These are phyloP conservation scores for Astur gentilis DNA, from an alignment of 2,113 vertebrate species.

Conservation along the genomic window DNA sequence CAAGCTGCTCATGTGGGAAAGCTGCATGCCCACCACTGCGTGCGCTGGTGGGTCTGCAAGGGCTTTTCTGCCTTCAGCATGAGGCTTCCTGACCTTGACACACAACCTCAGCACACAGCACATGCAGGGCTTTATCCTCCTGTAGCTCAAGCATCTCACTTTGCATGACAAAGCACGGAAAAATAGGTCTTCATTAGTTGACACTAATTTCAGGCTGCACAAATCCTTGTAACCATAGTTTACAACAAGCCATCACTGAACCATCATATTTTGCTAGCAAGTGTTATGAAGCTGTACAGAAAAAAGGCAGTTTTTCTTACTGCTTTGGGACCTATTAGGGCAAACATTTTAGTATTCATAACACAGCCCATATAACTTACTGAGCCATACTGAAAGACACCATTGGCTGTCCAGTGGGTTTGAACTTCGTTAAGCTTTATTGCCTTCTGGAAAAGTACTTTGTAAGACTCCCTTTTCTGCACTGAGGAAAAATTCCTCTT, in stretches of 20 bases:
- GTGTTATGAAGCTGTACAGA: neutral
- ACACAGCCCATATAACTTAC: neutral
- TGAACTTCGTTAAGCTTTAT: constrained; percentile 32
- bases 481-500: neutral
- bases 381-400: neutral
- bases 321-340: constrained; percentile 5
- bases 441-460: constrained; percentile 11
- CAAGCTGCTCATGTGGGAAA: neutral
- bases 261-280: neutral
- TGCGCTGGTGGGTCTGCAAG: neutral
- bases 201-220: neutral
- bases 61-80: neutral
- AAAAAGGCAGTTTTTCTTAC: constrained; percentile 1
- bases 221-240: neutral
- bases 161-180: fast-evolving
- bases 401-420: neutral
- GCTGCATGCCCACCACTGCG: neutral
- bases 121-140: neutral
- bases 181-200: neutral
- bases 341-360: neutral
- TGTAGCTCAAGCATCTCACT: neutral
- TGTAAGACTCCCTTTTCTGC: neutral
- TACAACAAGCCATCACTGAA: neutral
- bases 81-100: neutral
- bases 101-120: neutral